A percentile compares a stretch with the other conserved stretches of the same genome.
Conservation (phyloP, 2,113 vertebrate genomes). For the Accipiter cooperii region DNA sequence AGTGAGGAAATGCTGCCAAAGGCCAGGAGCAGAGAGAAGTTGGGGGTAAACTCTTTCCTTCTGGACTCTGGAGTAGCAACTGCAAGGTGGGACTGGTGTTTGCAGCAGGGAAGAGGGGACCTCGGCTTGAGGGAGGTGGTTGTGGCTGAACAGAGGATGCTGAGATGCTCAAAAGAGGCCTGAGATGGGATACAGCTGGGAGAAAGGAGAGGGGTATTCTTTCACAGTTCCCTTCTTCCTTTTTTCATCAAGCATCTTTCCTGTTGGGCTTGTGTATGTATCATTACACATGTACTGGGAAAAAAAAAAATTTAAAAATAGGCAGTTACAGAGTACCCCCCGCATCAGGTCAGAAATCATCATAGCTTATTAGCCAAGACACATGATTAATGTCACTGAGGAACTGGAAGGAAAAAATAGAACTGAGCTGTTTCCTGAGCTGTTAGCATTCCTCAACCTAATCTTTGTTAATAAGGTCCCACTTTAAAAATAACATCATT, state of each 20-base stretch:
- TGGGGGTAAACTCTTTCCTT: not conserved
- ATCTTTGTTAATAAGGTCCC: not conserved
- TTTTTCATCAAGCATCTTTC: not conserved
- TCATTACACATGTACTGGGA: not conserved
- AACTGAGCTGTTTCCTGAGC: not conserved
- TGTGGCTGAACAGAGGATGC: not conserved
- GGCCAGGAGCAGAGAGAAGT: not conserved
- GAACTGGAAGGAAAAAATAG: not conserved
- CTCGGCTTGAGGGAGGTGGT: not conserved
- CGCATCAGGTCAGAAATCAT: not conserved
- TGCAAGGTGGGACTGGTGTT: not conserved
- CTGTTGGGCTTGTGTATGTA: not conserved
- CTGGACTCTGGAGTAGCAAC: not conserved
- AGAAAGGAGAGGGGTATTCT: not conserved
- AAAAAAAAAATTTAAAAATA: not conserved
- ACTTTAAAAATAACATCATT: not conserved
- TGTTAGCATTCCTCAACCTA: not conserved
- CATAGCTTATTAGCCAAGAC: not conserved
- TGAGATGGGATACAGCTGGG: rapidly evolving
- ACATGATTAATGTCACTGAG: not conserved
- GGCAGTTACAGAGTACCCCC: not conserved
- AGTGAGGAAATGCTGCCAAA: not conserved
- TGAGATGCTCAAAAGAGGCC: not conserved
- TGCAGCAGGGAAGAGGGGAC: not conserved
- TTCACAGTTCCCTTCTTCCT: not conserved